phyloP scores from a whole-genome alignment of 2,113 vertebrate genomes.

The Chamaetylas fuelleborni region DNA sequence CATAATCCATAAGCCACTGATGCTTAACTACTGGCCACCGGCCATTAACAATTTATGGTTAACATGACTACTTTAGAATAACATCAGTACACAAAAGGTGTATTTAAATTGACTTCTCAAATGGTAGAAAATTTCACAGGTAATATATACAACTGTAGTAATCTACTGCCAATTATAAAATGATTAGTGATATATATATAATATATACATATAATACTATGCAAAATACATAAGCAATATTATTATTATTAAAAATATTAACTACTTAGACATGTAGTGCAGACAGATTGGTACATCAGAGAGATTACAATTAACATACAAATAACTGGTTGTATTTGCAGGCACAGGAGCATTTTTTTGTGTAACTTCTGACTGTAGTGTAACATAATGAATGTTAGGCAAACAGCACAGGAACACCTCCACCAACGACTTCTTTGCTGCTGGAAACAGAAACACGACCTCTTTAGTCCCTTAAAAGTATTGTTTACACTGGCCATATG shows the following conservation, averaged over 20 bases:
- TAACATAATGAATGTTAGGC: neutral
- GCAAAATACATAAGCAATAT: neutral
- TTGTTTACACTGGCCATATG: neutral
- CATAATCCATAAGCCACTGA: neutral
- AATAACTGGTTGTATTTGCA: neutral
- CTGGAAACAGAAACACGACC: constrained; percentile 10
- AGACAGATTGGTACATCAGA: neutral
- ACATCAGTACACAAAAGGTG: neutral
- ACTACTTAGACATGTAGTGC: neutral
- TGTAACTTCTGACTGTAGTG: neutral
- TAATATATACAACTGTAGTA: neutral
- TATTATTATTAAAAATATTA: neutral
- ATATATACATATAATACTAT: neutral
- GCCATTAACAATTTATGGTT: neutral
- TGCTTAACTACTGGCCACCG: neutral
- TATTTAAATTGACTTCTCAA: neutral
- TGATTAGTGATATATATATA: neutral
- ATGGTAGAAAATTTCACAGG: neutral
- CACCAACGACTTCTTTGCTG: neutral
- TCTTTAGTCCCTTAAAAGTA: neutral
- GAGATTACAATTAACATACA: neutral
- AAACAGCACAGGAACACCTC: neutral
- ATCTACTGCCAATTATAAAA: neutral
- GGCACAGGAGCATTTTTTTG: neutral
- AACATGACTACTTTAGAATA: neutral